Percentiles rank a stretch among this genome's conserved stretches.
phyloP scores from a whole-genome alignment of 2,113 vertebrate genomes.

The Triplophysa tibetana region DNA sequence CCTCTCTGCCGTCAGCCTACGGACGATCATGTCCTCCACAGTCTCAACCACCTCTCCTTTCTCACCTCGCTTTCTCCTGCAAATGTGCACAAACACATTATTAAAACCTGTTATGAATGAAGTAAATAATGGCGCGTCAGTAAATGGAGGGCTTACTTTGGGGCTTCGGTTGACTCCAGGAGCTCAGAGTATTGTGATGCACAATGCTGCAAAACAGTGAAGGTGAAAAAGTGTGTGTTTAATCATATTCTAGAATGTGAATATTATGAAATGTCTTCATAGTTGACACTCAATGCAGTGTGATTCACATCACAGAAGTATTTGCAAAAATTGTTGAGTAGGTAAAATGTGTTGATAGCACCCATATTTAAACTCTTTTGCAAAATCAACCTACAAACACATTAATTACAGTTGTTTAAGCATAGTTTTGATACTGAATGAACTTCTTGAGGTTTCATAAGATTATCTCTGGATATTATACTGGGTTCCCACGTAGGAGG shows the following conservation, averaged over 20 bases:
- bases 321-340: neutral
- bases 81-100: slow-evolving; percentile 50
- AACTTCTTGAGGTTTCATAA: too few relatives aligned
- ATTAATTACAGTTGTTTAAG: too few relatives aligned
- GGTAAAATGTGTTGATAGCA: too few relatives aligned
- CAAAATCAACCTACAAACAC: too few relatives aligned
- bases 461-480: neutral
- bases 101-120: neutral
- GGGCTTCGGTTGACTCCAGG: slow-evolving; percentile 90
- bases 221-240: neutral
- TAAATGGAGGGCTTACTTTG: slow-evolving; percentile 81
- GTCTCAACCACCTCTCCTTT: slow-evolving; percentile 96
- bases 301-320: neutral
- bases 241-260: neutral
- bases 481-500: too few relatives aligned
- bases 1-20: slow-evolving; percentile 88
- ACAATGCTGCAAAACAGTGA: slow-evolving; percentile 64
- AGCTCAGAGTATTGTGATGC: slow-evolving; percentile 89
- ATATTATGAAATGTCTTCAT: neutral
- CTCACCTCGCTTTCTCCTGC: slow-evolving; percentile 91
- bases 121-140: neutral
- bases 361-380: too few relatives aligned
- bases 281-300: neutral
- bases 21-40: slow-evolving; percentile 93
- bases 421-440: too few relatives aligned